Evolutionary conservation across 1,140 invertebrate species (phyloP).

Genomic region (Agrypnia vestita): DNA sequence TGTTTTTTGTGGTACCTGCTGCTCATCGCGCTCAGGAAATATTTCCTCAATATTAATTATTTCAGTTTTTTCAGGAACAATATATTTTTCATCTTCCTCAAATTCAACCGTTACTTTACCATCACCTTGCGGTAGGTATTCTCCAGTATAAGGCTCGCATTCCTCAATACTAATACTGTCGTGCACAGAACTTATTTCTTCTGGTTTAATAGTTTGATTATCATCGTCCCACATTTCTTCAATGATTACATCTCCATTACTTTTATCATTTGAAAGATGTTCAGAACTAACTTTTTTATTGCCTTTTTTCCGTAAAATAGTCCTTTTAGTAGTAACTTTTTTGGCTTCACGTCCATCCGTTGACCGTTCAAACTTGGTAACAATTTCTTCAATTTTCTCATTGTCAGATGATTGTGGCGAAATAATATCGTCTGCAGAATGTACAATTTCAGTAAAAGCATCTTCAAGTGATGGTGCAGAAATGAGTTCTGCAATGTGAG

Average conservation of each 20-base stretch:
- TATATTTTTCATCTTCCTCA: slow-evolving; percentile 59
- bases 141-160: slow-evolving; percentile 46
- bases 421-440: slow-evolving; percentile 65
- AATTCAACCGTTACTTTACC: slow-evolving; percentile 55
- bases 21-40: slow-evolving; percentile 61
- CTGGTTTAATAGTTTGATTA: slow-evolving; percentile 51
- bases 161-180: slow-evolving; percentile 54
- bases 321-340: slow-evolving; percentile 73
- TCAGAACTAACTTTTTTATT: slow-evolving; percentile 51
- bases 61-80: slow-evolving; percentile 53
- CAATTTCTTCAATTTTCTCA: slow-evolving; percentile 74
- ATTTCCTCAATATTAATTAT: slow-evolving; percentile 60
- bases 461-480: slow-evolving; percentile 61
- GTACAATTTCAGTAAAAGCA: slow-evolving; percentile 59
- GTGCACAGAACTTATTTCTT: slow-evolving; percentile 17
- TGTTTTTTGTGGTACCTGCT: slow-evolving; percentile 60
- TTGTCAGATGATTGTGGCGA: slow-evolving; percentile 68
- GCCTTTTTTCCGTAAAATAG: slow-evolving; percentile 70
- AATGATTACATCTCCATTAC: slow-evolving; percentile 68
- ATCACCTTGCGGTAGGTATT: slow-evolving; percentile 19
- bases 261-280: slow-evolving; percentile 59
- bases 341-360: slow-evolving; percentile 70
- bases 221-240: slow-evolving; percentile 70
- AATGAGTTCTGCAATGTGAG: background rate
- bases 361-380: slow-evolving; percentile 72